These are phyloP conservation scores for Brachypteracias leptosomus DNA, from an alignment of 2,113 vertebrate species.

Conservation along the genomic window DNA sequence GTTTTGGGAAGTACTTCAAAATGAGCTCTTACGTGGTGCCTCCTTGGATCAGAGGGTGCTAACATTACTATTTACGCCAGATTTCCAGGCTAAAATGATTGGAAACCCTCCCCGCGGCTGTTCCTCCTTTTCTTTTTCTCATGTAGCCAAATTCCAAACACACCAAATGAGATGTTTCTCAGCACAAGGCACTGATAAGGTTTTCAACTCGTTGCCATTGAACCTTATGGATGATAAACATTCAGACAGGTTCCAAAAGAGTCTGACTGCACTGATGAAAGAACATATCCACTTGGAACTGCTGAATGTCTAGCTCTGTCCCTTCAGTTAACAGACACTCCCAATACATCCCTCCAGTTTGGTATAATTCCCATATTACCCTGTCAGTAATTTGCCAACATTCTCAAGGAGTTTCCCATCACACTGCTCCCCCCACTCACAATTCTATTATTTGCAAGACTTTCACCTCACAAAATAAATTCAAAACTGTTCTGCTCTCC, in stretches of 20 bases:
- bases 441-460: not conserved
- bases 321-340: not conserved
- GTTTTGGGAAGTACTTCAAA: constrained; percentile 57
- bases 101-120: constrained; percentile 14
- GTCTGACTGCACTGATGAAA: not conserved
- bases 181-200: not conserved
- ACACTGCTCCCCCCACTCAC: not conserved
- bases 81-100: constrained; percentile 59
- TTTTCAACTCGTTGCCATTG: not conserved
- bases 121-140: not conserved
- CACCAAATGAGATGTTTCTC: not conserved
- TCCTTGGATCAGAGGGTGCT: constrained; percentile 59
- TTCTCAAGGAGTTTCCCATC: not conserved
- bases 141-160: constrained; percentile 20
- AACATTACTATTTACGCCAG: constrained; percentile 53
- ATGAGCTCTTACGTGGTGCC: constrained; percentile 60
- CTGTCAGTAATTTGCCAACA: not conserved
- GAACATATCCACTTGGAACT: not conserved
- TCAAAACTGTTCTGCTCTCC: not conserved
- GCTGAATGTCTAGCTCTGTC: not conserved
- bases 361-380: not conserved
- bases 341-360: not conserved
- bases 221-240: not conserved
- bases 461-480: not conserved
- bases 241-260: not conserved